A percentile compares a stretch with the other conserved stretches of the same genome.
Conservation (phyloP, 2,113 vertebrate species). For the Dendropsophus ebraccatus region DNA sequence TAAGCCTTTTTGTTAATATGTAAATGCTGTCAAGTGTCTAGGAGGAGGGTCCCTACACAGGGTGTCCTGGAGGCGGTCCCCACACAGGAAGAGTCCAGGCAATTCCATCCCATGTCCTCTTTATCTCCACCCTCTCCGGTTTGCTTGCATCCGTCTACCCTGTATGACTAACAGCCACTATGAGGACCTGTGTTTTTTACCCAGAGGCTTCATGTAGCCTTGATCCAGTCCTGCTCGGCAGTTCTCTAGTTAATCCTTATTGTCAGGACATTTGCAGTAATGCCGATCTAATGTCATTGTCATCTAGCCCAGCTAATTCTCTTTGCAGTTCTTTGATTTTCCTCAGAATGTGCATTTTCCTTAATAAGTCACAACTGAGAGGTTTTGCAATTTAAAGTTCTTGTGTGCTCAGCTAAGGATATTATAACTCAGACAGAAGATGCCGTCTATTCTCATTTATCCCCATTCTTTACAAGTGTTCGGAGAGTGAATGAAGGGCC, state of each 20-base stretch:
- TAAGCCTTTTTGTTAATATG: too few relatives aligned
- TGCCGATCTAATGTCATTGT: conserved; percentile 13
- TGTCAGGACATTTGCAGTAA: conserved; percentile 1
- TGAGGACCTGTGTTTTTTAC: too few relatives aligned
- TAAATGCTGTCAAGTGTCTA: too few relatives aligned
- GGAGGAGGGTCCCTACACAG: too few relatives aligned
- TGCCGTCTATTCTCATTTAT: not conserved
- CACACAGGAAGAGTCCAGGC: too few relatives aligned
- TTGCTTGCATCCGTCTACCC: too few relatives aligned
- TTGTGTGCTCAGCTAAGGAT: conserved; percentile 39
- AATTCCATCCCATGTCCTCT: too few relatives aligned
- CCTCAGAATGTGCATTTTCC: conserved; percentile 4
- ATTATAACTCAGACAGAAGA: conserved; percentile 26
- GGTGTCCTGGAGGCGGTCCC: too few relatives aligned
- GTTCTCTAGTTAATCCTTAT: not conserved
- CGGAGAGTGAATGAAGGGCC: not conserved
- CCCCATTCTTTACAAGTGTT: not conserved
- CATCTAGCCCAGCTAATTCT: conserved; percentile 13
- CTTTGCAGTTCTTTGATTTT: conserved; percentile 28
- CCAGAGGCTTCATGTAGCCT: not conserved
- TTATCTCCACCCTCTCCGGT: too few relatives aligned
- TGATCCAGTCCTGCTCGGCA: not conserved
- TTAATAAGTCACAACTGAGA: conserved; percentile 53
- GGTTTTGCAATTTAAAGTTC: conserved; percentile 50
- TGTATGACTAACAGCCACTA: too few relatives aligned